Evolutionary conservation across 2,797 vertebrate genomes (phyloP), one percentile per base, ranked within the genome.

Genomic region (Hipposideros larvatus): DNA sequence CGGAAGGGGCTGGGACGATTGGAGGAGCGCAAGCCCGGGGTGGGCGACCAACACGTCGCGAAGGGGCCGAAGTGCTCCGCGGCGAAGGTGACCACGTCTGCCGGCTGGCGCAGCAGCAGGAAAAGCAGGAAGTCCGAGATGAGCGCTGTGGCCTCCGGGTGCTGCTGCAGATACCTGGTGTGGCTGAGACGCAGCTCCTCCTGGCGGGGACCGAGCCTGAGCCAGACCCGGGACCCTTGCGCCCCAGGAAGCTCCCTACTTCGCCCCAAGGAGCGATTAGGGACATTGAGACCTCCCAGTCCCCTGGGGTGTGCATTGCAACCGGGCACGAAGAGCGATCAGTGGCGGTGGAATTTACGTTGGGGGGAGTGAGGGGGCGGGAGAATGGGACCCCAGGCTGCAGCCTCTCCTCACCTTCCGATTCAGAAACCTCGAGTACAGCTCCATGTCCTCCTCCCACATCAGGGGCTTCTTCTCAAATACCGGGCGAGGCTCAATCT

Each of bases 71-170:
- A 99, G 97, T 99, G 99, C 75, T 99, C 98, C 3, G 98, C 98
- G 0, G 99, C 99, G 83, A 99, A 99, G 75, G 98, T 97, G 95
- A 99, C 95, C 37, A 99, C 98, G 13, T 99, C 98, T 0, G 97
- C 91, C 0, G 99, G 99, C 98, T 99, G 99, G 37, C 97, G 99
- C 51, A 99, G 94, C 43, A 99, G 98, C 92, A 99, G 95, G 57
- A 99, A 99, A 96, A 99, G 99, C 93, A 99, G 97, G 97, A 99
- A 99, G 97, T 99, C 99, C 0, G 99, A 98, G 83, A 99, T 82
- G 21, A 99, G 98, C 0, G 98, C 97, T 34, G 94, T 98, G 75
- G 99, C 98, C 95, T 99, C 99, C 0, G 99, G 99, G 93, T 99
- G 99, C 28, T 98, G 98, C 92, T 97, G 98, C 51, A 99, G 21